These are phyloP conservation scores for Rhegmatorhina hoffmannsi DNA, from an alignment of 2,113 vertebrate genomes.

Conservation along the genomic window DNA sequence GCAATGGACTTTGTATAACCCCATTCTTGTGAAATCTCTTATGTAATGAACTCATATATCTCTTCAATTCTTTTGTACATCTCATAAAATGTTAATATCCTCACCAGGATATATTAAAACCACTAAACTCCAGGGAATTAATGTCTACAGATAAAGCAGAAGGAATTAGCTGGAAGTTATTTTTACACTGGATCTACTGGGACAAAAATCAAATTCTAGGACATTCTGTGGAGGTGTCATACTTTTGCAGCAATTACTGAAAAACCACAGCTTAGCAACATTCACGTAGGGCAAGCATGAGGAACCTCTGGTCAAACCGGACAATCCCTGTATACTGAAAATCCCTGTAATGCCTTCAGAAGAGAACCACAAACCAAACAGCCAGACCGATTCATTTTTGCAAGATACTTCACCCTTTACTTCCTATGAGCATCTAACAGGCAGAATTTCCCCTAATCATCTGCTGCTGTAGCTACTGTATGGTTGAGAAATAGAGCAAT, in stretches of 20 bases:
- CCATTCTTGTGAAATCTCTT: not conserved
- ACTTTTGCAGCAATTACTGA: not conserved
- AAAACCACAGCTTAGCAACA: not conserved
- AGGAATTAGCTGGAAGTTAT: slow-evolving; percentile 31
- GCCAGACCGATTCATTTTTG: not conserved
- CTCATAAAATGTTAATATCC: not conserved
- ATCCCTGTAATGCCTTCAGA: not conserved
- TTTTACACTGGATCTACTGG: not conserved
- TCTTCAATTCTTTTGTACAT: not conserved
- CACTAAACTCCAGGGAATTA: slow-evolving; percentile 17
- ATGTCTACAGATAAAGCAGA: not conserved
- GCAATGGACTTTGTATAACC: not conserved
- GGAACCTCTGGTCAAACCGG: not conserved
- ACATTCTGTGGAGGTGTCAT: not conserved
- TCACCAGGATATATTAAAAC: not conserved
- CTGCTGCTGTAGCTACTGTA: not conserved
- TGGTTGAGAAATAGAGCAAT: not conserved
- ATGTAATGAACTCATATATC: accelerated
- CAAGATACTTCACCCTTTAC: not conserved
- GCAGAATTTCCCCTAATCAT: not conserved
- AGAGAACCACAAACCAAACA: not conserved
- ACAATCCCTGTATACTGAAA: not conserved
- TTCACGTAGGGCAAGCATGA: not conserved
- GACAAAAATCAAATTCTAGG: slow-evolving; percentile 36
- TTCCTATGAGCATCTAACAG: not conserved